A percentile compares a stretch with the other conserved stretches of the same genome.
phyloP scores from a whole-genome alignment of 2,888 invertebrate species.

The Copidosoma aretas region DNA sequence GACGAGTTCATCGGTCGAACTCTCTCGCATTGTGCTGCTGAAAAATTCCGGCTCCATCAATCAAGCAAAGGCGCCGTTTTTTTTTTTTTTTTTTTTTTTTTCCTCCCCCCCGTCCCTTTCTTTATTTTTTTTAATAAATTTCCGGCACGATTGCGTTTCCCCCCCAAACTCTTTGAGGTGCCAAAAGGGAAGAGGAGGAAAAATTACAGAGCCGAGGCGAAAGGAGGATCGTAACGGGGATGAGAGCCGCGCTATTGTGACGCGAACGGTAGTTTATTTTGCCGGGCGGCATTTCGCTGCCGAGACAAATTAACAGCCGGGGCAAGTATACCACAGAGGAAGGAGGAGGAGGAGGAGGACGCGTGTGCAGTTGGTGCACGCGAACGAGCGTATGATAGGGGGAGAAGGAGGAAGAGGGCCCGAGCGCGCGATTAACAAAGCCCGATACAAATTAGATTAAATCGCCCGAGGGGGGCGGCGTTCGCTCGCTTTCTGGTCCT shows the following conservation, averaged over 20 bases:
- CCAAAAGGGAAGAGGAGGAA: not conserved
- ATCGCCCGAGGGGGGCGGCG: conserved; percentile 57
- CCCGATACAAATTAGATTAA: conserved; percentile 62
- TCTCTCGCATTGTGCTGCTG: conserved; percentile 2
- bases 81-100: conserved; percentile 11
- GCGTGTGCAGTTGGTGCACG: conserved; percentile 34
- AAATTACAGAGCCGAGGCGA: not conserved
- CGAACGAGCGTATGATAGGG: conserved; percentile 28
- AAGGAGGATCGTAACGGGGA: not conserved
- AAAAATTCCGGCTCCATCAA: conserved; percentile 36
- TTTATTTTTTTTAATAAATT: conserved; percentile 20
- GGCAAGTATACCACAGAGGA: no score
- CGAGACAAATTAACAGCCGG: conserved; percentile 57
- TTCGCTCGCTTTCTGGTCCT: not conserved
- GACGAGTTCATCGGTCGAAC: conserved; percentile 31
- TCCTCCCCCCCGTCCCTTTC: conserved; percentile 15
- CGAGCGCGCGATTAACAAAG: conserved; percentile 58
- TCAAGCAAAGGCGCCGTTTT: conserved; percentile 26
- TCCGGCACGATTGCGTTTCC: conserved; percentile 24
- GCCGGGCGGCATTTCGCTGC: conserved; percentile 39
- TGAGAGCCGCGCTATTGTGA: conserved; percentile 24
- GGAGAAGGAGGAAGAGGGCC: conserved; percentile 36
- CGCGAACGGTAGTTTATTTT: conserved; percentile 58
- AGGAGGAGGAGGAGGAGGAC: conserved; percentile 6
- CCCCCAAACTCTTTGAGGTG: not conserved